These are phyloP conservation scores for Thunnus albacares DNA, from an alignment of 2,797 vertebrate species.

Conservation along the genomic window DNA sequence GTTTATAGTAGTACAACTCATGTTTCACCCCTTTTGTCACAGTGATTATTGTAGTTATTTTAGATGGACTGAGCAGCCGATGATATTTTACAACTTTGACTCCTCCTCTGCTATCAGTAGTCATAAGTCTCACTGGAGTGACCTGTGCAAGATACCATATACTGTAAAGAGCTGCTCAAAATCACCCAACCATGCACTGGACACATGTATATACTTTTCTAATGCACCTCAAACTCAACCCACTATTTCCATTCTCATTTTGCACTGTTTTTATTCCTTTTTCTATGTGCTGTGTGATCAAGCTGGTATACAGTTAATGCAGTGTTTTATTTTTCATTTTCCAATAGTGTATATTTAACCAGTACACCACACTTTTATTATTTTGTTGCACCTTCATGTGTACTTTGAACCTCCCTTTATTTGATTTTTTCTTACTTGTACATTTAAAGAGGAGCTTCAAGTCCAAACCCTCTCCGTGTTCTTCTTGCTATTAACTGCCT, in stretches of 20 bases:
- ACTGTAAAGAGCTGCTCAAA: background rate
- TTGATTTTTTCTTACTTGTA: too few relatives aligned
- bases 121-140: conserved; percentile 4
- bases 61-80: background rate
- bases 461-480: too few relatives aligned
- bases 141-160: background rate
- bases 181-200: background rate
- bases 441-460: too few relatives aligned
- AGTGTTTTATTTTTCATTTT: background rate
- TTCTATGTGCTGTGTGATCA: background rate
- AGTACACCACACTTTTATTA: too few relatives aligned
- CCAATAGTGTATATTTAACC: background rate
- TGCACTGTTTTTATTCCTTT: background rate
- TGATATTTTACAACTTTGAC: background rate
- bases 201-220: background rate
- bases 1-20: background rate
- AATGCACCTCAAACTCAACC: background rate
- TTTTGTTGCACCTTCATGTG: too few relatives aligned
- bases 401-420: background rate
- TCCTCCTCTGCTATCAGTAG: background rate
- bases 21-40: background rate
- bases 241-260: background rate
- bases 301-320: background rate
- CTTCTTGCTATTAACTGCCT: too few relatives aligned
- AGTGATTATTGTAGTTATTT: background rate